Evolutionary conservation across 1,140 invertebrate genomes (phyloP), one percentile per base, ranked within the genome.

Genomic region (Rhagoletis zephyria): DNA sequence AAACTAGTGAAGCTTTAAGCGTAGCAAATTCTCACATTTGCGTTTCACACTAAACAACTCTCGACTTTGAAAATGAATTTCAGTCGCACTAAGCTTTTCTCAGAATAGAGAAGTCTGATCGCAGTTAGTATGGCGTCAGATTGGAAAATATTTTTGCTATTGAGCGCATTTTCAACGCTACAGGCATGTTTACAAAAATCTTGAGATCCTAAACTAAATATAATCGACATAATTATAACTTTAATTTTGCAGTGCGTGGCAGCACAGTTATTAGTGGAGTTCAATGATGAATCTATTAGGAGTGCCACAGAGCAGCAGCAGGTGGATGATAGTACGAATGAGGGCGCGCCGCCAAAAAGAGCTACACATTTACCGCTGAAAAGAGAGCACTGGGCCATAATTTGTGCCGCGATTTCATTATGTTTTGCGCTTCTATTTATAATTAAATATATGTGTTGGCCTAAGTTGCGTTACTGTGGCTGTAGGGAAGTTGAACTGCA

Each of bases 81-180:
- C 74, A 81, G 74, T 81, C 56, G 74, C 48, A 51, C 3, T 81
- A 30, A 81, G n/a, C 51, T 48, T 81, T 81, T 56, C 74, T 81
- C 7, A 10, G 48, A 59, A 81, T 5, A 51, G 16, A 9, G 45
- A 81, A 81, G 74, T 81, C 74, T n/a, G 30, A 30, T 30, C 7
- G 2, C 16, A 9, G 7, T 14, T 14, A 16, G 30, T 81, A 56
- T 81, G 48, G n/a, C 74, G 48, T 59, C 74, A 81, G n/a, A 10
- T 56, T 81, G 16, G 14, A 56, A 10, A 81, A 56, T 81, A 81
- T 19, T 81, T 81, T 42, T 81, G 16, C 1, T 67, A 67, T 9
- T 40, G 4, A 9, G n/a, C 6, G n/a, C 19, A 10, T 67, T 67
- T 30, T 2, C 5, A 40, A 67, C 30, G 64, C 64, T 30, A 30